A percentile compares a stretch with the other conserved stretches of the same genome.
Conservation (phyloP, 2,113 vertebrate species). For the Astur gentilis region DNA sequence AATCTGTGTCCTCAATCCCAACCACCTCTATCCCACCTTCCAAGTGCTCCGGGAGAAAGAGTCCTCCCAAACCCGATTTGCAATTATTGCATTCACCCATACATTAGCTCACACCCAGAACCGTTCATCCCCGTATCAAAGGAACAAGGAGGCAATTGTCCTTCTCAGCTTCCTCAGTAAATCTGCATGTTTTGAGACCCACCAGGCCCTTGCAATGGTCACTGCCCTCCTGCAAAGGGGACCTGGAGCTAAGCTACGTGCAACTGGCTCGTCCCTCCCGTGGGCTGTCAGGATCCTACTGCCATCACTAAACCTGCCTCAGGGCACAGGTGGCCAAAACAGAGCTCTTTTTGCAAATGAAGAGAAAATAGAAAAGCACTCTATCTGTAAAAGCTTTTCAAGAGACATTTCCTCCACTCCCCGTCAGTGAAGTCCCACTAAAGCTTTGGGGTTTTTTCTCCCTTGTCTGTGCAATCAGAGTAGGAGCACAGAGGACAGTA, state of each 20-base stretch:
- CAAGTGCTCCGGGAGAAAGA: neutral
- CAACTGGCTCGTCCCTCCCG: neutral
- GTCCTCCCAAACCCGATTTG: neutral
- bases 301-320: neutral
- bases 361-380: neutral
- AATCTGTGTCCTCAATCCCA: neutral
- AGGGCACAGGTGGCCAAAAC: accelerated
- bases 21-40: neutral
- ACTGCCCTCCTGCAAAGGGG: neutral
- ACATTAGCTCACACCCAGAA: neutral
- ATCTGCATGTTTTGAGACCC: neutral
- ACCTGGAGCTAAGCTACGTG: neutral
- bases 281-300: neutral
- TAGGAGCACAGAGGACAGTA: neutral
- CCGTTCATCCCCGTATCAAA: neutral
- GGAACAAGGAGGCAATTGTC: neutral
- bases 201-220: neutral
- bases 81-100: neutral
- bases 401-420: neutral
- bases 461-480: neutral
- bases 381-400: neutral
- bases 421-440: neutral
- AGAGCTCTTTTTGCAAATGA: neutral
- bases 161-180: neutral
- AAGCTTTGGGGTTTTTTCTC: neutral